These are phyloP conservation scores for Colinus virginianus DNA, from an alignment of 2,113 vertebrate genomes.

Conservation along the genomic window DNA sequence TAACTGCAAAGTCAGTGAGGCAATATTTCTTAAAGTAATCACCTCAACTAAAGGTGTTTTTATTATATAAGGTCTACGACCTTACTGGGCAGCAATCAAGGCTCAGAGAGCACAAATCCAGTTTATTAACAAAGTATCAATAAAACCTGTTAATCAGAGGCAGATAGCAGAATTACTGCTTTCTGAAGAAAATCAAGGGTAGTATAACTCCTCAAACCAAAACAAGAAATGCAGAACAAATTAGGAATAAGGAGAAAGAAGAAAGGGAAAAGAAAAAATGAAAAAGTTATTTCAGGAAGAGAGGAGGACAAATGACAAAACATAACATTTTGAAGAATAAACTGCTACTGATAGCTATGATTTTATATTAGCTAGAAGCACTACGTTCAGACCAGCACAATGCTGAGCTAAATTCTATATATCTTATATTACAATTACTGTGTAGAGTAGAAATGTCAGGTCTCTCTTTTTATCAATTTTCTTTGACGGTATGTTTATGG, in stretches of 20 bases:
- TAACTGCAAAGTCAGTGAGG: neutral
- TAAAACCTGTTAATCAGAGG: neutral
- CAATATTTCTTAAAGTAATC: slow-evolving; percentile 26
- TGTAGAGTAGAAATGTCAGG: accelerated
- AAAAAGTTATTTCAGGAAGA: neutral
- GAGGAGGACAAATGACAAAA: neutral
- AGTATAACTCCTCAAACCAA: neutral
- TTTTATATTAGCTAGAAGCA: neutral
- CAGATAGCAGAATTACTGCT: neutral
- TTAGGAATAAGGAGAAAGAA: neutral
- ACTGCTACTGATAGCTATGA: neutral
- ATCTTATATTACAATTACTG: neutral
- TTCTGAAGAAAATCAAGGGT: neutral
- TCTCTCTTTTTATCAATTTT: neutral
- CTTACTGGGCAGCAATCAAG: neutral
- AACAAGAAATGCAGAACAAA: neutral
- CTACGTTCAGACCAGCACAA: neutral
- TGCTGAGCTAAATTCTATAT: neutral
- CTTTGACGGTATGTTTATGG: neutral
- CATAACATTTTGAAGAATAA: neutral
- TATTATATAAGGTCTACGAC: neutral
- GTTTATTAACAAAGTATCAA: slow-evolving; percentile 3
- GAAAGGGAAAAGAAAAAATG: neutral
- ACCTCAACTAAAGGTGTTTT: neutral
- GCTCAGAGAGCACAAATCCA: neutral